phyloP scores from a whole-genome alignment of 2,797 vertebrate species.

The Dromococcyx pavoninus region DNA sequence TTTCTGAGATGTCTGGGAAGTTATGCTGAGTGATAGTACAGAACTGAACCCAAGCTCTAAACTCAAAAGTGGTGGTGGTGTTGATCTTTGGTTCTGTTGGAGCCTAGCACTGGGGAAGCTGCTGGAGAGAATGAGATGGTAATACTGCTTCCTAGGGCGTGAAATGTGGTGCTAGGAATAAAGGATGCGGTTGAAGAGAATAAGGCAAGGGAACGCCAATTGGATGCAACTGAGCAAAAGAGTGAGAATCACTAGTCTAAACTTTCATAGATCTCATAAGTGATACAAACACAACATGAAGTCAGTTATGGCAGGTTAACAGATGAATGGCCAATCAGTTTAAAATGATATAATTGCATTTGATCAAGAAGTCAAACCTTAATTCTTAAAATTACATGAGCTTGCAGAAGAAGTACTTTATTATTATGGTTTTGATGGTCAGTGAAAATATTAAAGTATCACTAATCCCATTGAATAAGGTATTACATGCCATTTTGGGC shows the following conservation, averaged over 20 bases:
- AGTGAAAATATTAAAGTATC: too few species aligned
- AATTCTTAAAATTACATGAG: too few species aligned
- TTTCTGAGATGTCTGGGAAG: background rate
- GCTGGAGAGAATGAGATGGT: too few species aligned
- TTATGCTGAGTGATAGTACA: background rate
- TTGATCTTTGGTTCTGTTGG: background rate
- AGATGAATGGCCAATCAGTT: background rate
- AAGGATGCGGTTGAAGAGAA: background rate
- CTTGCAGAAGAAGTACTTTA: too few species aligned
- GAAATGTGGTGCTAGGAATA: background rate
- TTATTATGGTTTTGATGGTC: too few species aligned
- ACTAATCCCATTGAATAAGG: too few species aligned
- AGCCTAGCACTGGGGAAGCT: background rate
- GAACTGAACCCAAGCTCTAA: background rate
- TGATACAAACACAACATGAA: background rate
- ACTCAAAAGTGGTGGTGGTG: too few species aligned
- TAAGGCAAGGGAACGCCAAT: background rate
- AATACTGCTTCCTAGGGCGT: too few species aligned
- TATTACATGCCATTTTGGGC: too few species aligned
- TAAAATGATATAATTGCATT: too few species aligned
- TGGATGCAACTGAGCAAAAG: background rate
- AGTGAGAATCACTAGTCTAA: too few species aligned
- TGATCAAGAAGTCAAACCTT: too few species aligned
- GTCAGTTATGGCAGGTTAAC: background rate
- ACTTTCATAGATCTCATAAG: background rate